Base-by-base conservation (phyloP, 2,797 vertebrate genomes). In the Etheostoma perlongum region DNA sequence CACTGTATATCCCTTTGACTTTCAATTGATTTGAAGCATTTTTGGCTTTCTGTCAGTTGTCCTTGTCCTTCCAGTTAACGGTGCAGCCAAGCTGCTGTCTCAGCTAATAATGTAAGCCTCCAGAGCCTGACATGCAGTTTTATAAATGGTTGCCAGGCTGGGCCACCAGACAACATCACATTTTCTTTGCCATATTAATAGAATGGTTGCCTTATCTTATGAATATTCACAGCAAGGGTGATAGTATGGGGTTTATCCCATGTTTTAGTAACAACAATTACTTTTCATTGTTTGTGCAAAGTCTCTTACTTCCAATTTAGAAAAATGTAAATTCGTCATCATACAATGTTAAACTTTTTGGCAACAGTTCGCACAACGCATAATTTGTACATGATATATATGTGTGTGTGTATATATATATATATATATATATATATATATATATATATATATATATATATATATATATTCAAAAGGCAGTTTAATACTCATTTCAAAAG, bases 21-120 rank as follows among this genome's bases (percentile, higher is more conserved):
- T 85, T 82, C 42, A 77, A 44, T 63, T 69, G 59, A 73, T 85
- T 74, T 25, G 33, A 81, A 52, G 42, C 53, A 72, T 82, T 65
- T 84, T 81, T 86, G 88, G 87, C 83, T 72, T 75, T 44, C 61
- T 47, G 63, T 83, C 75, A 71, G 72, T 36, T 75, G 65, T 88
- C 63, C 60, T 69, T 76, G 81, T 72, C 82, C 81, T 82, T 78
- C 66, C 66, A 61, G 79, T 64, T 79, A 55, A 74, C 2, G 59
- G 36, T 7, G 36, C 66, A 44, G 86, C 83, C 81, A 78, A 88
- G 76, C 61, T 65, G 79, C 83, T 86, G 87, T 78, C 80, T 86
- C 72, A 82, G 86, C 82, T 80, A 76, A 77, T 85, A 72, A 86
- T 75, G 72, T 70, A 84, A 77, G 73, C 81, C 83, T 83, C 66